Base-by-base conservation (phyloP, 2,888 invertebrate genomes). In the Heteromurus nitidus region DNA sequence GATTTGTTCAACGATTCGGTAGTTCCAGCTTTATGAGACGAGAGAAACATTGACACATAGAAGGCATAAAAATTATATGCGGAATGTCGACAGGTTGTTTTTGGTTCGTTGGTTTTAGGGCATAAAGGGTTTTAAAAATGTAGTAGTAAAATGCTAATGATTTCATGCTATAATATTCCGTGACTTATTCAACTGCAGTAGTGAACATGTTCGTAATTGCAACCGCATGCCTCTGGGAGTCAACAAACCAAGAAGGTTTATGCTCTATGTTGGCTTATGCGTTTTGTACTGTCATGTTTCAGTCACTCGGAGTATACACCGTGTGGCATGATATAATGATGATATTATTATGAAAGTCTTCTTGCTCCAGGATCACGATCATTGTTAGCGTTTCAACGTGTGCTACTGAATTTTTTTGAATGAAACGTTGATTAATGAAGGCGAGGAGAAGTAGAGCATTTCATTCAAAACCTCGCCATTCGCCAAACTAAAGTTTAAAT, bases 91-190 rank as follows among this genome's bases (percentile, higher is more conserved):
- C 42, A 22, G 5, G 50, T 47, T 28, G 47, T 47, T 47, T 3
- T 16, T n/a, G 47, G 47, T 47, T 47, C 47, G 47, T 55, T 55
- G 55, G 26, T 62, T 62, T 31, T 20, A n/a, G n/a, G 30, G 62
- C 30, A 24, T 62, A 28, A 58, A 58, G 26, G 22, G 36, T n/a
- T n/a, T n/a, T 64, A 64, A n/a, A 44, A 47, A 47, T n/a, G n/a
- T 47, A 3, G 16, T 47, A 47, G 36, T 16, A 47, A 47, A 74
- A 65, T 55, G 24, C 16, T 65, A 42, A 64, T 65, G n/a, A 50
- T 53, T 50, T 53, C 74, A 74, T 65, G 74, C 74, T 64, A 65
- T 65, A 36, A 18, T 55, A 30, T 65, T 73, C 50, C 74, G 74
- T 74, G 65, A 36, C 65, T 74, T 3, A 31, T 16, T 11, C 22